Evolutionary conservation across 2,113 vertebrate genomes (phyloP).

Genomic region (Heterotis niloticus): DNA sequence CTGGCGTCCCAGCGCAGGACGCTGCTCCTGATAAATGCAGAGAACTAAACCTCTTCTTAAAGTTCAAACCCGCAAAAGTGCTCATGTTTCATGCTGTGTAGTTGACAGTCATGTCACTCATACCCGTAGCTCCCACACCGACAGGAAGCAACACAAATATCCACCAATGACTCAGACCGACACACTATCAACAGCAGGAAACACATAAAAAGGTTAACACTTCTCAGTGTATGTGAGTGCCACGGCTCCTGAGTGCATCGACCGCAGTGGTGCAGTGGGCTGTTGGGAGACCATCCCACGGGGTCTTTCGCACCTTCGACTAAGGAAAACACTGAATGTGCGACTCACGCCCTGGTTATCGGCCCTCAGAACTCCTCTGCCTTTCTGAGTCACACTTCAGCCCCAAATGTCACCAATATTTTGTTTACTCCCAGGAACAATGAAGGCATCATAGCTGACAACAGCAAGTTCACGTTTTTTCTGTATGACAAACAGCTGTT

Average conservation of each 20-base stretch:
- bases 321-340: background rate
- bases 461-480: background rate
- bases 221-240: background rate
- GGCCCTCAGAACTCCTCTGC: background rate
- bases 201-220: background rate
- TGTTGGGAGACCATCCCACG: background rate
- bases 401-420: background rate
- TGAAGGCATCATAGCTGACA: background rate
- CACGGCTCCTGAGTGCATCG: background rate
- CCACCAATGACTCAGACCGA: too few species aligned
- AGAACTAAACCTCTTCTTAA: too few species aligned
- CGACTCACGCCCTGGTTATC: background rate
- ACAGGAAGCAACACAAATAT: too few species aligned
- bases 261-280: background rate
- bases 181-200: background rate
- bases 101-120: too few species aligned
- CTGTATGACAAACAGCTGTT: background rate
- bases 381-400: background rate
- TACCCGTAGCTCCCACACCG: too few species aligned
- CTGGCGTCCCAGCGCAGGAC: background rate
- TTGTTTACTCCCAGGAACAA: background rate
- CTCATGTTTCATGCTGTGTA: too few species aligned
- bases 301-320: background rate
- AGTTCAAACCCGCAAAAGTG: too few species aligned
- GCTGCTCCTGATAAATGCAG: too few species aligned